These are phyloP conservation scores for Amblyjoppa fuscipennis DNA, from an alignment of 2,888 invertebrate genomes.

Conservation along the genomic window DNA sequence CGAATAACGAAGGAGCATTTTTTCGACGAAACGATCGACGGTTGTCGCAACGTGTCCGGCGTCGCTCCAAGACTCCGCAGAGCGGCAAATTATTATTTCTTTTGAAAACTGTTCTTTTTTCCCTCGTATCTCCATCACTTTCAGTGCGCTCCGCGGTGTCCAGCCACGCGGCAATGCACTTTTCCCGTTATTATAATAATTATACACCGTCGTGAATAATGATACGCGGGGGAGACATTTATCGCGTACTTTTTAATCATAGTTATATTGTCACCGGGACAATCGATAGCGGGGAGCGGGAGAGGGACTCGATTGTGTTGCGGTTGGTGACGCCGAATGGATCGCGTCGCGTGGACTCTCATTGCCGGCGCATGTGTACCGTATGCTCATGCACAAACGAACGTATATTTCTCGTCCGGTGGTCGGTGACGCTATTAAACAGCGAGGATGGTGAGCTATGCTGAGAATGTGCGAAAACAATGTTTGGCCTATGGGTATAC, in stretches of 20 bases:
- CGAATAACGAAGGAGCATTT: conserved; percentile 14
- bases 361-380: not conserved
- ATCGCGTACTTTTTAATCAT: conserved; percentile 28
- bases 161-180: conserved; percentile 8
- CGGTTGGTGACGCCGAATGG: conserved; percentile 15
- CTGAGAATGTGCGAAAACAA: conserved; percentile 44
- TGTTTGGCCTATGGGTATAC: conserved; percentile 4
- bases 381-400: not conserved
- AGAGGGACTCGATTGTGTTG: conserved; percentile 13
- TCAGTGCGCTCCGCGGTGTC: not conserved
- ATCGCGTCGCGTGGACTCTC: conserved; percentile 2
- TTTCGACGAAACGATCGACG: conserved; percentile 31
- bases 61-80: not conserved
- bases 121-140: not conserved
- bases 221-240: conserved; percentile 40
- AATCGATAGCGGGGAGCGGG: conserved; percentile 12
- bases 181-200: conserved; percentile 32
- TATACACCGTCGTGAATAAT: conserved; percentile 27
- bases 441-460: not conserved
- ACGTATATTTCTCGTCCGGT: not conserved
- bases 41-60: conserved; percentile 28
- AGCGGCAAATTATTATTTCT: conserved; percentile 5
- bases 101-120: conserved; percentile 16
- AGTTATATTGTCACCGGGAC: not conserved
- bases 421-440: conserved; percentile 3